A percentile compares a stretch with the other conserved stretches of the same genome.
phyloP scores from a whole-genome alignment of 2,797 vertebrate species.

The Synaphobranchus kaupii region DNA sequence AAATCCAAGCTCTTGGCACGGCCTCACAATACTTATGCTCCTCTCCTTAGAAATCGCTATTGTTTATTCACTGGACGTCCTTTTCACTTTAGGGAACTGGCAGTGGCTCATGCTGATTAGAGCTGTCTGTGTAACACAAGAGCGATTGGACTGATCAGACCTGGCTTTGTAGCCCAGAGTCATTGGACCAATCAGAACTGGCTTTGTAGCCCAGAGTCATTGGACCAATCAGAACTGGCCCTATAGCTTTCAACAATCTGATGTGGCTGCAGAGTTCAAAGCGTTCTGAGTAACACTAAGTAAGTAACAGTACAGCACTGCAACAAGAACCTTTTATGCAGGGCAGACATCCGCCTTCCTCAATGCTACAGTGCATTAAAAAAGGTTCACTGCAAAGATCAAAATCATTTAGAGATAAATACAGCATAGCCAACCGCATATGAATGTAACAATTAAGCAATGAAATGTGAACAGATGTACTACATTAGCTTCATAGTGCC shows the following conservation, averaged over 20 bases:
- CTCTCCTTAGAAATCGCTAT: constrained; percentile 3
- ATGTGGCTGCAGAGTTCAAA: neutral
- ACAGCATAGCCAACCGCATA: neutral
- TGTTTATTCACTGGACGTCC: constrained; percentile 14
- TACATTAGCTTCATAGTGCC: neutral
- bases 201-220: neutral
- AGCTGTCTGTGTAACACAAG: neutral
- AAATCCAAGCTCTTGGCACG: neutral
- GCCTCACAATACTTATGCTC: neutral
- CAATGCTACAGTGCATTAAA: neutral
- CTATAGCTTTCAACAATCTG: neutral
- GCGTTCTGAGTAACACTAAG: neutral
- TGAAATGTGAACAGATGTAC: neutral
- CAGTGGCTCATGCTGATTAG: constrained; percentile 9
- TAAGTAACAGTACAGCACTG: neutral
- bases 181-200: neutral
- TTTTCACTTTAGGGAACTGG: constrained; percentile 4
- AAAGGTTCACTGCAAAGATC: neutral
- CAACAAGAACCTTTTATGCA: neutral
- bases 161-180: neutral
- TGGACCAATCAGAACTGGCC: neutral
- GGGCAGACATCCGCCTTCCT: neutral
- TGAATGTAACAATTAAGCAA: neutral
- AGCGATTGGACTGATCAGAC: neutral
- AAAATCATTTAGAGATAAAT: neutral